Evolutionary conservation across 1,140 invertebrate genomes (phyloP), one percentile per base, ranked within the genome.

Genomic region (Microvelia longipes): DNA sequence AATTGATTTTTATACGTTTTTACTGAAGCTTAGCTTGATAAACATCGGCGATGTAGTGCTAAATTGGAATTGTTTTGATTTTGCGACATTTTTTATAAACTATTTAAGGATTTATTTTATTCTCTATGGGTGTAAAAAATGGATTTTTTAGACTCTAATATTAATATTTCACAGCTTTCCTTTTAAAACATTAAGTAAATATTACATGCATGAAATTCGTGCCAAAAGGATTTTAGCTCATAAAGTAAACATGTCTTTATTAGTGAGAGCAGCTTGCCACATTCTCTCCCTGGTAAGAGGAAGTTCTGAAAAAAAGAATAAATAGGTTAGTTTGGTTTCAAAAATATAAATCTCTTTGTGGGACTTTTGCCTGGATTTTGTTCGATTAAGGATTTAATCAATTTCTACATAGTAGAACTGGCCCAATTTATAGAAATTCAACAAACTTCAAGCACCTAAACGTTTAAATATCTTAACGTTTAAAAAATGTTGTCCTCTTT

Each of bases 281-380:
- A 72, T 69, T n/a, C 50, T 72, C 66, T 72, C 71, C 29, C 35
- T 64, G 28, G 71, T 69, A 29, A 60, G 60, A 13, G 71, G 71
- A 35, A 64, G 65, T 2, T 69, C 71, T 72, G 50, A 13, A 72
- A 72, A 60, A 69, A 29, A 67, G 63, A 70, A 61, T 50, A 50
- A 11, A 11, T 11, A 11, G 5, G 19, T 50, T 11, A 50, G 19
- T 11, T 50, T 50, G 5, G 19, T 50, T 50, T 11, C 5, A 50
- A 11, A 50, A 50, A 50, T 50, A 5, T 50, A 50, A 11, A 50
- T 5, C 5, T 11, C 35, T 50, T 50, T 19, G 19, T 5, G 35
- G 5, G 5, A 11, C 19, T 50, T 11, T 5, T 50, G 19, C 35
- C 35, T 50, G 35, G 35, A 50, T 11, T 50, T 50, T 50, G 19